phyloP scores from a whole-genome alignment of 2,113 vertebrate species.

The Corythornis madagascariensis region DNA sequence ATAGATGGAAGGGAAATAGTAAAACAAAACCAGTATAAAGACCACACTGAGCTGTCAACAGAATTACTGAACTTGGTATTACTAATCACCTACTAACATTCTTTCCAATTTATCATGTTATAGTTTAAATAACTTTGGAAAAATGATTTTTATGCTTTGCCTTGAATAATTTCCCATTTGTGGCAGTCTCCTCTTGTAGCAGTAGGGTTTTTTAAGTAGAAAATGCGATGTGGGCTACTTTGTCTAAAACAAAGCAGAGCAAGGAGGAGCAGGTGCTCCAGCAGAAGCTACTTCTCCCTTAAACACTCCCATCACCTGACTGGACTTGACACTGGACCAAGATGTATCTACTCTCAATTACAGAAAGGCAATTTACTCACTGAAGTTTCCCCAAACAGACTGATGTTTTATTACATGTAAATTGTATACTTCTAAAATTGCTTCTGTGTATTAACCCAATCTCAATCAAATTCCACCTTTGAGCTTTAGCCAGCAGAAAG shows the following conservation, averaged over 20 bases:
- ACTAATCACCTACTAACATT: neutral
- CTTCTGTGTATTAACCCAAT: neutral
- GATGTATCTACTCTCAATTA: neutral
- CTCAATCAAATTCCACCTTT: slow-evolving; percentile 13
- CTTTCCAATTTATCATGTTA: neutral
- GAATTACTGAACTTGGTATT: neutral
- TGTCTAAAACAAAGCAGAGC: neutral
- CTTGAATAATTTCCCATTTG: neutral
- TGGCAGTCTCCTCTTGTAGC: neutral
- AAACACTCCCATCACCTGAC: neutral
- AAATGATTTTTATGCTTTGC: neutral
- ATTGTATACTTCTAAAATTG: neutral
- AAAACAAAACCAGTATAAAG: neutral
- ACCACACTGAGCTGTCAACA: neutral
- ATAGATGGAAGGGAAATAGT: neutral
- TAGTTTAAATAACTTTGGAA: neutral
- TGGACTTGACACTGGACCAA: neutral
- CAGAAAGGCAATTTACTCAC: neutral
- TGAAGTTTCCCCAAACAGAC: neutral
- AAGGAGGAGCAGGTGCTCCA: neutral
- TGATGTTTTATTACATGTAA: neutral
- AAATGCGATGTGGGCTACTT: neutral
- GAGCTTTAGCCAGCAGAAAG: neutral
- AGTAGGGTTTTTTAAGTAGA: neutral
- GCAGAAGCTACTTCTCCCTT: neutral